Evolutionary conservation across 2,113 vertebrate genomes (phyloP).

Genomic region (Ceyx melanurus): DNA sequence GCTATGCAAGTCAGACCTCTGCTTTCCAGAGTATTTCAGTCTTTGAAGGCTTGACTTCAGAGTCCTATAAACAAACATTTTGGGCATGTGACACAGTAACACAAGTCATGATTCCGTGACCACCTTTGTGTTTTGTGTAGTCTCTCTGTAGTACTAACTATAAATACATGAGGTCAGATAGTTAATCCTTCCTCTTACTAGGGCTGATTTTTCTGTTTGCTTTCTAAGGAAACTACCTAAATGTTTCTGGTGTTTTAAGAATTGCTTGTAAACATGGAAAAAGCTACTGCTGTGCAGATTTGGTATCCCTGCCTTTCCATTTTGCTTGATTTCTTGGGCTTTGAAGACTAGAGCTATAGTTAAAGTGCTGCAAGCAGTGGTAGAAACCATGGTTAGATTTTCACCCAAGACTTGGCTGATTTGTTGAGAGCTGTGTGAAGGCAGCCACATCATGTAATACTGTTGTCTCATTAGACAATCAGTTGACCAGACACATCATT

Average conservation of each 20-base stretch:
- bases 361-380: background rate
- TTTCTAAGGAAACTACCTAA: background rate
- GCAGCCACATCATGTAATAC: background rate
- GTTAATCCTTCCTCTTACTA: background rate
- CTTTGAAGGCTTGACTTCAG: background rate
- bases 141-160: background rate
- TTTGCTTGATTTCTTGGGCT: background rate
- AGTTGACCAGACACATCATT: conserved; percentile 29
- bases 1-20: background rate
- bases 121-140: background rate
- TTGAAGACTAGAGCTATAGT: background rate
- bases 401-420: background rate
- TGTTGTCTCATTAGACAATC: background rate
- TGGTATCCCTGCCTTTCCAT: background rate
- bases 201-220: background rate
- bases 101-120: background rate
- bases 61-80: background rate
- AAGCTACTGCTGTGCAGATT: background rate
- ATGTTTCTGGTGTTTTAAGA: background rate
- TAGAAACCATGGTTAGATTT: background rate
- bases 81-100: background rate
- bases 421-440: conserved; percentile 8
- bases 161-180: background rate
- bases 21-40: background rate
- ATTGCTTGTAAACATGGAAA: background rate